Evolutionary conservation across 2,797 vertebrate species (phyloP).

Genomic region (Octomys mimax): DNA sequence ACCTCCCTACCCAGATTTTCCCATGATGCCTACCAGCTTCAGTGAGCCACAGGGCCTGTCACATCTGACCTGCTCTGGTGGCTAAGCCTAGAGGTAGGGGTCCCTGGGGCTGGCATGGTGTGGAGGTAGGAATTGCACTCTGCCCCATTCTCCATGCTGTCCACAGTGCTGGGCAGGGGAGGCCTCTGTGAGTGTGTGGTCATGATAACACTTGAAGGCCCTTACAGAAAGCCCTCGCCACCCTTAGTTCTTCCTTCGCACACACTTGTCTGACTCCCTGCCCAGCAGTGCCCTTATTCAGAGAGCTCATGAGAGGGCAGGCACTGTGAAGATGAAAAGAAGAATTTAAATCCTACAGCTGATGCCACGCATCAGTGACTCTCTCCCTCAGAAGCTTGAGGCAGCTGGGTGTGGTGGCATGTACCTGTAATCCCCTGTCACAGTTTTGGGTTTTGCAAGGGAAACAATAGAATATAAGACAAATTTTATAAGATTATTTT

Average conservation of each 20-base stretch:
- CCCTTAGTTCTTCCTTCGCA: neutral
- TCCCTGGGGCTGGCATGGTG: neutral
- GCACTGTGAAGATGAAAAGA: neutral
- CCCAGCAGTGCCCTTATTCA: neutral
- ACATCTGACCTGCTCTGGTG: neutral
- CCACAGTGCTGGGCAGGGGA: accelerated
- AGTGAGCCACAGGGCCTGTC: accelerated
- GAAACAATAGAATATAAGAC: too few relatives aligned
- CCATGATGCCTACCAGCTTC: neutral
- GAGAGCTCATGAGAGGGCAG: neutral
- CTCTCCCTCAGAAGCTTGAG: neutral
- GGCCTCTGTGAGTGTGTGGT: neutral
- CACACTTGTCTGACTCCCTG: neutral
- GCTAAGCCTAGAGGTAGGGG: neutral
- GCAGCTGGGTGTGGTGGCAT: neutral
- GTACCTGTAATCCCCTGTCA: too few relatives aligned
- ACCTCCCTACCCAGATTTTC: neutral
- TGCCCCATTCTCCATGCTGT: accelerated
- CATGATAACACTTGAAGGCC: accelerated
- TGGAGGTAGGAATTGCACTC: neutral
- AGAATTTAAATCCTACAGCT: accelerated
- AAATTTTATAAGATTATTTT: too few relatives aligned
- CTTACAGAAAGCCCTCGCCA: neutral
- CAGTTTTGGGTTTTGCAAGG: too few relatives aligned
- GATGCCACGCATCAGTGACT: neutral